Conservation (phyloP, 2,113 vertebrate species). For the Pterocles burchelli region DNA sequence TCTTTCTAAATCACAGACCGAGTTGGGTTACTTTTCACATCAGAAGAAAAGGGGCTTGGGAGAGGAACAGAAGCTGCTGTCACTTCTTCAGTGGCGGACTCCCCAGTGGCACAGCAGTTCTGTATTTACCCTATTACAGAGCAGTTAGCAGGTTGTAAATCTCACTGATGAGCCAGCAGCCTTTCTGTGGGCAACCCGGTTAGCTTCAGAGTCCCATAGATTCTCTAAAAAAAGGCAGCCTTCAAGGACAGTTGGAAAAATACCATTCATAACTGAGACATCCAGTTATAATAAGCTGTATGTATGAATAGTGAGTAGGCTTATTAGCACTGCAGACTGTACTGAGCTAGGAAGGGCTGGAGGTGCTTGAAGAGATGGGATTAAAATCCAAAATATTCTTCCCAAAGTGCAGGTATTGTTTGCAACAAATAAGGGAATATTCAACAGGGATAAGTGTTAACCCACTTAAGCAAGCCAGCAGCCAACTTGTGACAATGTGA, state of each 20-base stretch:
- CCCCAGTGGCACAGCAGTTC: neutral
- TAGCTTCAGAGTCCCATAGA: constrained; percentile 1
- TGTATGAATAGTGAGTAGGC: neutral
- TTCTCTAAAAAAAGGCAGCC: neutral
- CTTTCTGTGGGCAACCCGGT: neutral
- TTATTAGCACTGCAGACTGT: neutral
- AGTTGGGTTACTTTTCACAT: neutral
- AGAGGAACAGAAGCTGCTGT: neutral
- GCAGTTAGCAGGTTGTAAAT: constrained; percentile 27
- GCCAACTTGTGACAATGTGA: neutral
- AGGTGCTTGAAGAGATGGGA: neutral
- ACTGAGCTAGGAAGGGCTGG: neutral
- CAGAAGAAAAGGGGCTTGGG: neutral
- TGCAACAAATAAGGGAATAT: neutral
- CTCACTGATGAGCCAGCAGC: constrained; percentile 11
- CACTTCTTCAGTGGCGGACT: neutral
- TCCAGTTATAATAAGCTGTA: neutral
- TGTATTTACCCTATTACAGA: neutral
- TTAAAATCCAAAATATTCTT: neutral
- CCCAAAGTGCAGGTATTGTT: neutral
- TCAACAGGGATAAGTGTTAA: neutral
- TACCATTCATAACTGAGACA: neutral
- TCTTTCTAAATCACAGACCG: neutral
- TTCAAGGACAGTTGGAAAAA: neutral
- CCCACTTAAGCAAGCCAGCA: neutral